Evolutionary conservation across 92 coral and sea anemone species (phyloP).

Genomic region (Paramuricea clavata): DNA sequence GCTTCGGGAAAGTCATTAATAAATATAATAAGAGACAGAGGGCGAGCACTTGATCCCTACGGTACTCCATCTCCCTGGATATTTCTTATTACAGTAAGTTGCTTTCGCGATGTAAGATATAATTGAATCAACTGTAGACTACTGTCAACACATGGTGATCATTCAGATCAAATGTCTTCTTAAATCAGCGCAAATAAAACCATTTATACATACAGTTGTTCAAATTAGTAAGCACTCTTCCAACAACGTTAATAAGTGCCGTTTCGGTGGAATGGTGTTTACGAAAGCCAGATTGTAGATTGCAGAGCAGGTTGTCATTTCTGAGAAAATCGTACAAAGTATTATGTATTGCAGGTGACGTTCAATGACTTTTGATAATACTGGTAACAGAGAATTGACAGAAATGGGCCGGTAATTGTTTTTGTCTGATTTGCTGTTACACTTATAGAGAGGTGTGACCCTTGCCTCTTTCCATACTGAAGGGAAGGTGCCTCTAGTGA

Average conservation of each 20-base stretch:
- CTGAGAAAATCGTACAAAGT: no score
- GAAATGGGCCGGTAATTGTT: no score
- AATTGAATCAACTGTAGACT: background rate
- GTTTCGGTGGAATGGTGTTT: background rate
- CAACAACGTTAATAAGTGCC: background rate
- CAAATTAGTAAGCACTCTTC: background rate
- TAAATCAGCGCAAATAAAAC: background rate
- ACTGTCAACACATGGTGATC: background rate
- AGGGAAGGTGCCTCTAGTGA: no score
- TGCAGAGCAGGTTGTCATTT: background rate
- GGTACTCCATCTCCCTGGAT: background rate
- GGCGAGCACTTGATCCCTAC: constrained; percentile 13
- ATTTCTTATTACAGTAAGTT: background rate
- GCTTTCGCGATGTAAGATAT: background rate
- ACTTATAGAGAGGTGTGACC: no score
- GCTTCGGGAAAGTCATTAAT: background rate
- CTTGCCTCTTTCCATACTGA: no score
- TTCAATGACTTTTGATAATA: no score
- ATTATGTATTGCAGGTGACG: no score
- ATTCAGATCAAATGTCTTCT: background rate
- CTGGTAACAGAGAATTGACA: no score
- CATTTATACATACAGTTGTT: background rate
- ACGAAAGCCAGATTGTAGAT: no score
- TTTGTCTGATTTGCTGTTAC: no score
- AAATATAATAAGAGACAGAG: background rate